Base-by-base conservation (phyloP, 2,113 vertebrate species). In the Synchiropus splendidus region DNA sequence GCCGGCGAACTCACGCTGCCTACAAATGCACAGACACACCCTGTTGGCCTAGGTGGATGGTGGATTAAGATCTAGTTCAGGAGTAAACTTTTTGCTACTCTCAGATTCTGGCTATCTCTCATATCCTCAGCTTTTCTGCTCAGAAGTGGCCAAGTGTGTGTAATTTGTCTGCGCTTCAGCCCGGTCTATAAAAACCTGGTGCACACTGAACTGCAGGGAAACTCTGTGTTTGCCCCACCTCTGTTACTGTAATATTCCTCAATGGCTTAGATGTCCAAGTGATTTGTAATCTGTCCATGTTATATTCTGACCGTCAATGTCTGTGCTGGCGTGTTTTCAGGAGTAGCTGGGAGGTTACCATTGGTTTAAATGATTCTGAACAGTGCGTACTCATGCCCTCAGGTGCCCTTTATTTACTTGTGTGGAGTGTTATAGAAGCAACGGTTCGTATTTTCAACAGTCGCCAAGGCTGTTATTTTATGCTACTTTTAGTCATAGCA, bases 61-160 rank as follows among this genome's bases (percentile, higher is more conserved):
- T 9, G 21, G 14, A 27, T 27, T 8, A 8, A 27, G 10, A 53
- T 65, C 10, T 50, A 58, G 46, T 58, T 67, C 43, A 51, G 38
- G 38, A 49, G 52, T 11, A 61, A 78, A 72, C 60, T 27, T 64
- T 71, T 62, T 61, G 39, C 59, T 65, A 55, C 67, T 74, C 54
- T 48, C 64, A 36, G 36, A 10, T 59, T 58, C 53, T 51, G 38
- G 39, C 34, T 46, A 61, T 64, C 72, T 58, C 36, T 35, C 45
- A 52, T 34, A 38, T 50, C 33, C 18, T 14, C 33, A 16, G 14
- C 0, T 11, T 53, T 63, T 58, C 38, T 36, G 33, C 42, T 46
- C 36, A 38, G 12, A 31, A 27, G 21, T 27, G 21, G 21, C 21
- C 21, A 8, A 27, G 21, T 18, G 40, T 27, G 10, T 49, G 48